phyloP scores from a whole-genome alignment of 1,140 invertebrate species.

The Drosophila aff. region DNA sequence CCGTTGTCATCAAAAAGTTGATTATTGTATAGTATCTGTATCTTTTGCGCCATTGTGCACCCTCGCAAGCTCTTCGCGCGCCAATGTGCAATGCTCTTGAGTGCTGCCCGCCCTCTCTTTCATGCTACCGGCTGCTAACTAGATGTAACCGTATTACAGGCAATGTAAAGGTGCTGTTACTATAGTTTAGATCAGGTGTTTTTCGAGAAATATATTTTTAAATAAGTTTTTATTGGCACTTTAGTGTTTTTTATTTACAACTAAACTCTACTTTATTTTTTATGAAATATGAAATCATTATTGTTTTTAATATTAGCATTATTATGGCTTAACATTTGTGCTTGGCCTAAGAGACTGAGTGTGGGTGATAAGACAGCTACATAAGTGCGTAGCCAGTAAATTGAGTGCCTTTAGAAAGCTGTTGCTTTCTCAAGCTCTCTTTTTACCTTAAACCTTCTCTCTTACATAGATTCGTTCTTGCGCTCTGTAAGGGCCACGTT shows the following conservation, averaged over 20 bases:
- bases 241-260: neutral
- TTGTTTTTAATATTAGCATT: neutral
- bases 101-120: neutral
- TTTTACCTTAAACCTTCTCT: neutral
- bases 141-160: neutral
- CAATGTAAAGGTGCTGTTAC: constrained; percentile 7
- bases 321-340: no score
- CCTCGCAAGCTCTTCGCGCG: constrained; percentile 2
- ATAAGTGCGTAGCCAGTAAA: neutral
- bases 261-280: neutral
- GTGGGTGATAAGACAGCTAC: neutral
- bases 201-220: neutral
- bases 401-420: constrained; percentile 4
- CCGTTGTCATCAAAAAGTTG: no score
- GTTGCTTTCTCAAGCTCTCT: neutral
- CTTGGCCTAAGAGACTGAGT: neutral
- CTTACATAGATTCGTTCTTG: neutral
- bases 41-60: neutral
- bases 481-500: neutral
- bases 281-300: neutral
- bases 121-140: neutral
- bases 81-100: constrained; percentile 8
- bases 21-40: no score
- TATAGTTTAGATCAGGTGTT: neutral
- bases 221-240: neutral